Evolutionary conservation across 2,113 vertebrate species (phyloP), one percentile per base, ranked within the genome.

Genomic region (Trichechus manatus): DNA sequence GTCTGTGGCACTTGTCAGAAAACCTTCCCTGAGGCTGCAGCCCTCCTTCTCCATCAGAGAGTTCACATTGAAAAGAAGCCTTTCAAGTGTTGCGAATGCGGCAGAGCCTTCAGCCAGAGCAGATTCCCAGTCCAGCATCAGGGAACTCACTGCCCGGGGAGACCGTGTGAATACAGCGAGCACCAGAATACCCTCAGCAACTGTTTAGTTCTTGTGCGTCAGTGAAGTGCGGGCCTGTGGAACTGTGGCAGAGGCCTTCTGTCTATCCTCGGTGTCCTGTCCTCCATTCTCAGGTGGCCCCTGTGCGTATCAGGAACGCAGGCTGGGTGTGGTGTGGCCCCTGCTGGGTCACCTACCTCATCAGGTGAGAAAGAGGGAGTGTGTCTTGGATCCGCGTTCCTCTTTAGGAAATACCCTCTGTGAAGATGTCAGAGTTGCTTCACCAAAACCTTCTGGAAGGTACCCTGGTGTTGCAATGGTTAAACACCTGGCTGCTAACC

Each of bases 151-250:
- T 81, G 93, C 10, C 80, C 33, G 36, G 90, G 80, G 86, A 92
- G 72, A 9, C 87, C 13, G 53, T 93, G 95, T 59, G 83, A 92
- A 61, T 96, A 95, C 82, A 53, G 93, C 2, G 50, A 93, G 33
- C 97, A 96, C 3, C 94, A 93, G 59, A 97, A 97, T 36, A 87
- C 91, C 66, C 96, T 97, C 63, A 68, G 68, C 29, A 74, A 93
- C 17, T 93, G 15, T 56, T 56, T 56, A 36, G 91, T 87, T 50
- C 96, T 95, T 64, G 27, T 93, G 42, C 77, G 72, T 27, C 95
- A 93, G n/a, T 72, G 66, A 72, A 29, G 23, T 39, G 47, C 47
- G n/a, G 14, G 5, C 1, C 3, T 56, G 47, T n/a, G 47, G 6
- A 17, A 29, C 53, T 25, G 8, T 53, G 64, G 66, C 47, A 39